These are phyloP conservation scores for Neoaliturus tenellus DNA, from an alignment of 2,888 invertebrate species.

Conservation along the genomic window DNA sequence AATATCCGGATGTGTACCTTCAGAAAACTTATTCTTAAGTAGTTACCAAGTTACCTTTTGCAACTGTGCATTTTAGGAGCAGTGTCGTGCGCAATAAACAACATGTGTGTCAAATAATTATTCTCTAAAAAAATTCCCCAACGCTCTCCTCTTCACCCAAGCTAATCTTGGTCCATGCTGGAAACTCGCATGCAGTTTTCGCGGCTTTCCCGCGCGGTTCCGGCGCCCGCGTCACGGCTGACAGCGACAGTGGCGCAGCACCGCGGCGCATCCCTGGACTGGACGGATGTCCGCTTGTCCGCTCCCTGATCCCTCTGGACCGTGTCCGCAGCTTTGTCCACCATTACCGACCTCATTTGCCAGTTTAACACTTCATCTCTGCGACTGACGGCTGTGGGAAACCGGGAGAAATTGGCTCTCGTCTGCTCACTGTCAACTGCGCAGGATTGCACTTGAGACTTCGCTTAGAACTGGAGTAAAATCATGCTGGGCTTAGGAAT, in stretches of 20 bases:
- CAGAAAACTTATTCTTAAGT: no score
- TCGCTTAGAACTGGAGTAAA: no score
- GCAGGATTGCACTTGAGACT: background rate
- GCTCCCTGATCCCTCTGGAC: background rate
- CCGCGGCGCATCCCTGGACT: background rate
- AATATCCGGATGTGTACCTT: no score
- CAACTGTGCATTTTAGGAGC: no score
- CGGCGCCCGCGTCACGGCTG: background rate
- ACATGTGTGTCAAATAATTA: no score
- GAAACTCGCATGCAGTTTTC: background rate
- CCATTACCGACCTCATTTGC: background rate
- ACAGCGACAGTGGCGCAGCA: no score
- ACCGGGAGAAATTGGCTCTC: background rate
- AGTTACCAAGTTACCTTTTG: no score
- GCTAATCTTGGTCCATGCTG: no score
- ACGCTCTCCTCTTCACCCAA: no score
- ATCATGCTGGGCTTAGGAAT: no score
- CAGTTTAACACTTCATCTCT: background rate
- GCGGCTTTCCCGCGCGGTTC: constrained; percentile 3
- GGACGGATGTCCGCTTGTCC: background rate
- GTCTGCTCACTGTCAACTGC: background rate
- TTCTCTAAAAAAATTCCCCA: no score
- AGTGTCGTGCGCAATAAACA: no score
- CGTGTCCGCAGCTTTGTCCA: constrained; percentile 16
- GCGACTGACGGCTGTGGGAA: background rate